Evolutionary conservation across 2,113 vertebrate species (phyloP), one percentile per base, ranked within the genome.

Genomic region (Amazona guildingii): DNA sequence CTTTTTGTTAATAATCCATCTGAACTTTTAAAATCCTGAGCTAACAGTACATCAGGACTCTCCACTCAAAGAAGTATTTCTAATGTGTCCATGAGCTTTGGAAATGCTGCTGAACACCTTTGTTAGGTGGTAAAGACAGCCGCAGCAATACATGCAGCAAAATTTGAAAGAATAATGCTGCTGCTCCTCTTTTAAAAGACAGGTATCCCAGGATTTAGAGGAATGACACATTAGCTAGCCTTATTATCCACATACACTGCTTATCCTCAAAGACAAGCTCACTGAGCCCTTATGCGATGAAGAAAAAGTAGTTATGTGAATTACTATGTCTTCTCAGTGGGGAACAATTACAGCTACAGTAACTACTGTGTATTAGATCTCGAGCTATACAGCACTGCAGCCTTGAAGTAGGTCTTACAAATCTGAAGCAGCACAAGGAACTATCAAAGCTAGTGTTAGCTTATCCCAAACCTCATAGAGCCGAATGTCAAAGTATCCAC

Each of bases 401-500:
- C 31, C 67, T 66, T 86, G n/a, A 15, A 82, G 20, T 14, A 74
- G 41, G 48, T 78, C 74, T 77, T 39, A 59, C 18, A 68, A 88
- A 83, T 10, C 11, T 52, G 68, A 83, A 93, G 48, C 21, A 75
- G 66, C 25, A 76, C 0, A 1, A 93, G 44, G 21, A 83, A 61
- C n/a, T 44, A 86, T 66, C 69, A 74, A n/a, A 85, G 27, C 11
- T 52, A 82, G 11, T 7, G 57, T 82, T 25, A 39, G 62, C 27
- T 91, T 39, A 72, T n/a, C 18, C 52, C 78, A 83, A 64, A 87
- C 35, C n/a, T 80, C 68, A 54, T 54, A 41, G 31, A 80, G 81
- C 7, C 0, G 0, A 77, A 81, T 0, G 0, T n/a, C 44, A 15
- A 64, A 73, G 24, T 18, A 55, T 48, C 9, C 46, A 74, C 12